These are phyloP conservation scores for Phalangium opilio DNA, from an alignment of 2,888 invertebrate genomes.

Conservation along the genomic window DNA sequence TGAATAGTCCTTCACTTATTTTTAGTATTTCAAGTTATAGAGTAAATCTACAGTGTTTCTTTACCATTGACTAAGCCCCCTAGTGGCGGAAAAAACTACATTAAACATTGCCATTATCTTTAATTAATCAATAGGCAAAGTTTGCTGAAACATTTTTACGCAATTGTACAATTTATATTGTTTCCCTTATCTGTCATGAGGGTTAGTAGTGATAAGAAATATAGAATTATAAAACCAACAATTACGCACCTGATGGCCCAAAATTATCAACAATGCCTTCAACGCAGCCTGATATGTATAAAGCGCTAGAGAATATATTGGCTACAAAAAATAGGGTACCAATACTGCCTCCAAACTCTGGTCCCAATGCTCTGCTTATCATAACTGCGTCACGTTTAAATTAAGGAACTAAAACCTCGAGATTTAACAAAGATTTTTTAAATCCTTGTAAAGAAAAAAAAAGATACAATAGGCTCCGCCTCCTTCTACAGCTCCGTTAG, in stretches of 20 bases:
- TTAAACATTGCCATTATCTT: too few species aligned
- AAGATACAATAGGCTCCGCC: slow-evolving; percentile 98
- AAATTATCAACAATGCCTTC: slow-evolving; percentile 61
- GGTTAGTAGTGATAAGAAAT: too few species aligned
- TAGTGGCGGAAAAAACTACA: too few species aligned
- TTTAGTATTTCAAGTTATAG: too few species aligned
- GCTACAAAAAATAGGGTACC: slow-evolving; percentile 96
- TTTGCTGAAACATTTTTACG: too few species aligned
- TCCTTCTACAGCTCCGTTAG: slow-evolving; percentile 97
- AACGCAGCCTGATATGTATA: slow-evolving; percentile 89
- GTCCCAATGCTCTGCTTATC: slow-evolving; percentile 94
- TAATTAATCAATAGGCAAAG: too few species aligned
- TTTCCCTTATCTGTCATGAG: too few species aligned
- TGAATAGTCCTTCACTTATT: too few species aligned
- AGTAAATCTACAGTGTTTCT: too few species aligned
- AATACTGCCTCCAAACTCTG: slow-evolving; percentile 97
- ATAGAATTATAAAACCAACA: too few species aligned
- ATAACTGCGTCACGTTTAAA: slow-evolving; percentile 51
- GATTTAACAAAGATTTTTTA: slow-evolving; percentile 1
- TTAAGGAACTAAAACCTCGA: neutral
- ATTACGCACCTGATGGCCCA: slow-evolving; percentile 34
- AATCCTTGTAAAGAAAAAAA: slow-evolving; percentile 12
- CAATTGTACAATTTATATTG: too few species aligned
- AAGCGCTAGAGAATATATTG: slow-evolving; percentile 89
- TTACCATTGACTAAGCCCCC: too few species aligned